Percentiles rank a stretch among this genome's conserved stretches.
Evolutionary conservation across 2,113 vertebrate species (phyloP).

Genomic region (Grus americana): DNA sequence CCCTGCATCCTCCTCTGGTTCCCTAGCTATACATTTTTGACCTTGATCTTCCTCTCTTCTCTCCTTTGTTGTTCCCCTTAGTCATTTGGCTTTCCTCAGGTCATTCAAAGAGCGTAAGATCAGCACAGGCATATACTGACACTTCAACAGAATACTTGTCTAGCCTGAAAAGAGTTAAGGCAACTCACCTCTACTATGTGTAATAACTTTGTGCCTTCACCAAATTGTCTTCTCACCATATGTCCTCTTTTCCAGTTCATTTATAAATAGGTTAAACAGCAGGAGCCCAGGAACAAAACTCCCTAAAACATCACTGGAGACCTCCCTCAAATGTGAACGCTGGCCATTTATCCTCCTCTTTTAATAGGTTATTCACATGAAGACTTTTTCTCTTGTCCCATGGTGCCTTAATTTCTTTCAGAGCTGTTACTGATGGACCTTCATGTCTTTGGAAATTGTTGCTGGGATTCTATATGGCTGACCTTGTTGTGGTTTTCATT

Average conservation of each 20-base stretch:
- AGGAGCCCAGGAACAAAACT: neutral
- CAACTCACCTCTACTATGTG: neutral
- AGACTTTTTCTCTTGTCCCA: neutral
- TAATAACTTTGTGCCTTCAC: neutral
- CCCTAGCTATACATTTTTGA: neutral
- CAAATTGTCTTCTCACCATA: neutral
- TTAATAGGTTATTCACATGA: neutral
- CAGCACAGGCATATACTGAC: neutral
- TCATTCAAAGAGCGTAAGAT: neutral
- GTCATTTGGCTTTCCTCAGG: neutral
- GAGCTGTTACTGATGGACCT: neutral
- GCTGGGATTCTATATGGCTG: neutral
- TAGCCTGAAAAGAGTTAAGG: neutral
- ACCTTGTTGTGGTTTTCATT: slow-evolving; percentile 19
- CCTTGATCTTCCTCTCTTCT: neutral
- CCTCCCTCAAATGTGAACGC: neutral
- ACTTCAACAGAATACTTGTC: neutral
- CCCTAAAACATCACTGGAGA: neutral
- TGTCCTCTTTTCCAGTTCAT: neutral
- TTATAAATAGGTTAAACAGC: neutral
- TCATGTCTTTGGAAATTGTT: neutral
- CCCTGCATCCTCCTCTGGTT: neutral
- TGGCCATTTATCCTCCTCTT: neutral
- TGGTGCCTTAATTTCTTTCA: slow-evolving; percentile 17
- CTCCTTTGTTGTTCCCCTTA: neutral